phyloP scores from a whole-genome alignment of 1,140 invertebrate species.

The Drosophila guanche region DNA sequence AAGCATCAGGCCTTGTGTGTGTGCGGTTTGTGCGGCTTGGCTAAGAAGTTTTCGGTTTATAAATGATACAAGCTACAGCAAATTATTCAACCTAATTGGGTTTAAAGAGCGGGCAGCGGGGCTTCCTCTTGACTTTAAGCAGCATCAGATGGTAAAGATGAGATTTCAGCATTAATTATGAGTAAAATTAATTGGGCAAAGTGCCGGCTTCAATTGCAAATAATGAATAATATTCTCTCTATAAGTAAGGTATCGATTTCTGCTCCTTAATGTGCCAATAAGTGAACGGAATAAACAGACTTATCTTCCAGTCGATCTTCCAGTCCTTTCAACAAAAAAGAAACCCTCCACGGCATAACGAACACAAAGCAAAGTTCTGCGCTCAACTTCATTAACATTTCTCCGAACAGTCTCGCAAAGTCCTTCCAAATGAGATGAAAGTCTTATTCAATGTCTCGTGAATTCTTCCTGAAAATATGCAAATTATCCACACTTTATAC shows the following conservation, averaged over 20 bases:
- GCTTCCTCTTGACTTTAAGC: conserved; percentile 10
- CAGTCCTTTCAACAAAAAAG: too few species aligned
- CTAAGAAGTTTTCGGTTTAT: conserved; percentile 49
- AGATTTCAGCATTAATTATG: too few species aligned
- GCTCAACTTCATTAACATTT: neutral
- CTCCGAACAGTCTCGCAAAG: conserved; percentile 20
- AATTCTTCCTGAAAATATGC: conserved; percentile 36
- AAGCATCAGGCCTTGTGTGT: conserved; percentile 33
- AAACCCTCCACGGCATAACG: too few species aligned
- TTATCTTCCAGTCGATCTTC: too few species aligned
- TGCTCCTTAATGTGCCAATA: too few species aligned
- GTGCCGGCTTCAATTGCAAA: too few species aligned
- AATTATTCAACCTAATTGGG: conserved; percentile 54
- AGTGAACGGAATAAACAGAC: too few species aligned
- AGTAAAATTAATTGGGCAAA: too few species aligned
- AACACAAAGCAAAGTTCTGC: conserved; percentile 4
- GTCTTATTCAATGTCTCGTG: conserved; percentile 37
- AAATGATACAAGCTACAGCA: conserved; percentile 44
- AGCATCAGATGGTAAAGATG: conserved; percentile 3
- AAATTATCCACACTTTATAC: conserved; percentile 38
- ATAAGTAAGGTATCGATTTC: too few species aligned
- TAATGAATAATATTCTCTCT: too few species aligned
- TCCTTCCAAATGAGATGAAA: conserved; percentile 31
- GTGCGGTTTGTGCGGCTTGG: conserved; percentile 36
- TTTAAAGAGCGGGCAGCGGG: conserved; percentile 25